Evolutionary conservation across 2,797 vertebrate genomes (phyloP), one percentile per base, ranked within the genome.

Genomic region (Coregonus ussuriensis): DNA sequence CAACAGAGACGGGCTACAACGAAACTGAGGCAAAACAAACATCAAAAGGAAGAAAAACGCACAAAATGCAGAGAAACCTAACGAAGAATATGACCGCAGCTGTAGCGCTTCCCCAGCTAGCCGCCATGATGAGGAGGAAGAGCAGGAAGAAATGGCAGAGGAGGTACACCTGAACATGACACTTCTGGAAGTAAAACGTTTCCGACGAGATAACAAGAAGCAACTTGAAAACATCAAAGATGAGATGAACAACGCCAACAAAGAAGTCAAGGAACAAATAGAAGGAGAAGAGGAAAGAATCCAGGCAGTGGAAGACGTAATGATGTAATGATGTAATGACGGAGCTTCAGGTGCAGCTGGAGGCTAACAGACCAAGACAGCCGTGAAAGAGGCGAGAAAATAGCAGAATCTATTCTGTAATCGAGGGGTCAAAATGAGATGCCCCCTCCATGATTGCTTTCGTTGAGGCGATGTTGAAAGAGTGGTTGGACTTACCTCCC

Each of bases 281-380:
- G 21, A 18, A 7, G 65, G 54, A 31, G 15, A 53, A 13, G 69
- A 78, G 54, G 74, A 75, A 69, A 25, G 76, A 35, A 67, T 77
- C 18, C 69, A 72, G 25, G 76, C 68, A 37, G 69, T 16, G 2
- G 59, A 82, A 2, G 78, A 78, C 1, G 25, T 76, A 4, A 11
- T 35, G 1, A 53, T 53, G 51, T 9, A 9, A 14, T 53, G 78
- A 79, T 1, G 35, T 76, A 3, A 5, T 77, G 7, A 62, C 15
- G 0, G 66, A 56, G 25, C 25, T 25, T 25, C 25, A 25, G 25
- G 25, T 25, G 6, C 72, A 82, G 47, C 33, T 81, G 37, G 65
- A 83, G 13, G 41, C 4, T 83, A 4, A 14, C 47, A 13, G 72
- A 86, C 1, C 13, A 47, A 41, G 72, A 82, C 13, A 72, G 77